A percentile compares a stretch with the other conserved stretches of the same genome.
Evolutionary conservation across 2,113 vertebrate species (phyloP).

Genomic region (Hippoglossus stenolepis): DNA sequence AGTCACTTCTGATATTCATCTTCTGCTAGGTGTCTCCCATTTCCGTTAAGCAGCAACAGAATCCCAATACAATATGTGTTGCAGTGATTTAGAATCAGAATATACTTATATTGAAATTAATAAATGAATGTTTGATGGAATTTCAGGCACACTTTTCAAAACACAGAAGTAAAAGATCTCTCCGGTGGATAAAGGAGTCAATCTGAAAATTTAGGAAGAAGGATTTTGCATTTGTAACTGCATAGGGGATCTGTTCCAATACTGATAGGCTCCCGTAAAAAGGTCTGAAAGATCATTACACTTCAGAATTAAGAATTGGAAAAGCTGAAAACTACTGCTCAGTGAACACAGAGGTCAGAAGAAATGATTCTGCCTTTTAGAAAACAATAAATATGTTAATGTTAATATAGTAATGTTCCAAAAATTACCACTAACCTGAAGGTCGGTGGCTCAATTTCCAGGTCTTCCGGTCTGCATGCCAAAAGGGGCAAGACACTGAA

Average conservation of each 20-base stretch:
- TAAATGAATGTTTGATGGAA: slow-evolving; percentile 16
- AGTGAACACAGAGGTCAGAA: slow-evolving; percentile 6
- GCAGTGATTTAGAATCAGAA: no score
- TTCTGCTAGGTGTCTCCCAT: slow-evolving; percentile 21
- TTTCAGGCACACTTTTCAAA: slow-evolving; percentile 23
- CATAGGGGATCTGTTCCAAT: background rate
- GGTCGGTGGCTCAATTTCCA: no score
- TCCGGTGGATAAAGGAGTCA: slow-evolving; percentile 22
- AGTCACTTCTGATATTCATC: slow-evolving; percentile 34
- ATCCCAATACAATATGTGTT: background rate
- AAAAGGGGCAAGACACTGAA: background rate
- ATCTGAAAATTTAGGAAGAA: background rate
- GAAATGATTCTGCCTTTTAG: slow-evolving; percentile 16
- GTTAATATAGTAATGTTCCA: no score
- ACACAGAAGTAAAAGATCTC: background rate
- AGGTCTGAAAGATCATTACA: background rate
- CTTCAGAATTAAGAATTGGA: slow-evolving; percentile 7
- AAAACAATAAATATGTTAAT: slow-evolving; percentile 1
- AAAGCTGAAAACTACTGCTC: slow-evolving; percentile 11
- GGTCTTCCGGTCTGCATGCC: background rate
- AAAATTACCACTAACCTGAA: no score
- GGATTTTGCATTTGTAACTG: slow-evolving; percentile 5
- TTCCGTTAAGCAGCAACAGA: slow-evolving; percentile 36
- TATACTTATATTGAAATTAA: background rate
- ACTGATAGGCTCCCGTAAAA: background rate